phyloP scores from a whole-genome alignment of 2,797 vertebrate genomes.

The Micromesistius poutassou region DNA sequence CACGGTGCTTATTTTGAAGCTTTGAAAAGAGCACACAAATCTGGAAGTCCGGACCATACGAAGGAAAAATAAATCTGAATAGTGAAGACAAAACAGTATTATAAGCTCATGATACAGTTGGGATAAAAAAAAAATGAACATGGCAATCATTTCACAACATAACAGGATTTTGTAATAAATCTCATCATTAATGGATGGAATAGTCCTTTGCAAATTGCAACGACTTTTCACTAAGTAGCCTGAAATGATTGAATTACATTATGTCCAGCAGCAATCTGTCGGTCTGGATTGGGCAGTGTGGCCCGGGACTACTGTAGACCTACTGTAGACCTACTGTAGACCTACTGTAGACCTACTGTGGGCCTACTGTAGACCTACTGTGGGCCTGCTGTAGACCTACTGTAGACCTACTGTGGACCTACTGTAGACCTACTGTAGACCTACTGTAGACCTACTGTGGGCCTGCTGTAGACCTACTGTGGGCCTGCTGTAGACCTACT shows the following conservation, averaged over 20 bases:
- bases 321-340: constrained; percentile 20
- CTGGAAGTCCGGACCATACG: neutral
- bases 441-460: neutral
- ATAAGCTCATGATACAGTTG: neutral
- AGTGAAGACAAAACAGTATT: neutral
- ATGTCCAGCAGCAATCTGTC: neutral
- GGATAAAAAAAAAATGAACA: neutral
- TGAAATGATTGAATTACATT: too few relatives aligned
- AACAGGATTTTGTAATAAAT: neutral
- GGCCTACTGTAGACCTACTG: constrained; percentile 32
- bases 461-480: constrained; percentile 29
- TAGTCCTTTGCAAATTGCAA: neutral
- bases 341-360: neutral
- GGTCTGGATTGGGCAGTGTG: constrained; percentile 36
- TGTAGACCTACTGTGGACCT: constrained; percentile 28
- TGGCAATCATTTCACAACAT: neutral
- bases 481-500: too few relatives aligned
- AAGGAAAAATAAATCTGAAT: neutral
- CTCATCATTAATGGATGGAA: neutral
- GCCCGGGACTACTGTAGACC: constrained; percentile 37
- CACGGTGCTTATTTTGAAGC: neutral
- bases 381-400: constrained; percentile 31
- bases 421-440: constrained; percentile 18
- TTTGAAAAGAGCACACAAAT: neutral
- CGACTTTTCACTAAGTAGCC: neutral